Evolutionary conservation across 2,113 vertebrate genomes (phyloP), one percentile per base, ranked within the genome.

Genomic region (Variabilichromis moorii): DNA sequence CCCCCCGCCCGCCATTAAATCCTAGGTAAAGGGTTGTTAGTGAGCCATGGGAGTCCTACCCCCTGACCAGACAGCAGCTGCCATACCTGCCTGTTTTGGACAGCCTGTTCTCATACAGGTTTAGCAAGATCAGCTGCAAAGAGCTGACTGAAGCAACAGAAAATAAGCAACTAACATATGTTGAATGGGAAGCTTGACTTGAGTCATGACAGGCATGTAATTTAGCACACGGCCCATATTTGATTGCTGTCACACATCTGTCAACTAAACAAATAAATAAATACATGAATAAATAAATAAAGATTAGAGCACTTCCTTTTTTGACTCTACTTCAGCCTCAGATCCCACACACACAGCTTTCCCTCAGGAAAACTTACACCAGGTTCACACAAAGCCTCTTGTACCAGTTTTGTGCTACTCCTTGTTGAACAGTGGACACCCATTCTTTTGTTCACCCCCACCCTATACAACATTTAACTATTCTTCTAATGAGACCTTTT

Each of bases 71-170:
- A 35, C 28, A 66, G 7, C 59, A 61, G 86, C 86, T 73, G 93
- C 28, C 50, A 79, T 81, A 90, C 92, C 86, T 86, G 87, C 82
- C 73, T 50, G 66, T 87, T 68, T 81, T 51, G 71, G 79, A 85
- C 81, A 51, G 84, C 78, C 83, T 61, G 87, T 87, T 92, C 91
- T 90, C 47, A 83, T 80, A 96, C 96, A 95, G 94, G 95, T 96
- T 95, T 90, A 88, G 82, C 93, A 21, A 80, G 95, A 92, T 93
- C 80, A 84, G 71, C 86, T 14, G 59, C 73, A 9, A 37, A 54
- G n/a, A 83, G 71, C 26, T 7, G 24, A 73, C 54, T 47, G 61
- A 40, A 79, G 53, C 79, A 76, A 54, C 2, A 14, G 83, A 86
- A 90, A 87, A 88, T 33, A 85, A 83, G 55, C 51, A 40, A 83